Evolutionary conservation across 2,888 invertebrate species (phyloP).

Genomic region (Tipula unca): DNA sequence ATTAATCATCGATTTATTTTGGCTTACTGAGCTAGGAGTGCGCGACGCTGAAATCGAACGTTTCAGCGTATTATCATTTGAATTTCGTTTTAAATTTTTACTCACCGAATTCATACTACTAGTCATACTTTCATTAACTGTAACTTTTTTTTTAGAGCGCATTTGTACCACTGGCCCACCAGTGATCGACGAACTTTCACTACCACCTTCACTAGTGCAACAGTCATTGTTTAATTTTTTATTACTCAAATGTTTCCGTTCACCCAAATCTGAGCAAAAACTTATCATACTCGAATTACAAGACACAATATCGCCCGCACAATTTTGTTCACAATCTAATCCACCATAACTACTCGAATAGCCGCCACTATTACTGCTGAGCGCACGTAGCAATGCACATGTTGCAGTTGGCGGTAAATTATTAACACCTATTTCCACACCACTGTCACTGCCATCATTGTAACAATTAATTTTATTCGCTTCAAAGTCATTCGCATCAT

Average conservation of each 20-base stretch:
- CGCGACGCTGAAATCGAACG: slow-evolving; percentile 40
- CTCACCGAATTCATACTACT: background rate
- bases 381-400: slow-evolving; percentile 45
- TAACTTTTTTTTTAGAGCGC: slow-evolving; percentile 49
- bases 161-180: slow-evolving; percentile 35
- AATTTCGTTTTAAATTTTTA: background rate
- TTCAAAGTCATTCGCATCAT: background rate
- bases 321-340: slow-evolving; percentile 42
- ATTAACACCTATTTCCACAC: slow-evolving; percentile 55
- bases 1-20: slow-evolving; percentile 45
- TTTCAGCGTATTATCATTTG: background rate
- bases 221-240: slow-evolving; percentile 34
- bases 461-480: slow-evolving; percentile 24
- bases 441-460: slow-evolving; percentile 71
- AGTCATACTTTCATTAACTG: slow-evolving; percentile 44
- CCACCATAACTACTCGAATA: slow-evolving; percentile 58
- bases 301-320: slow-evolving; percentile 49
- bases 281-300: slow-evolving; percentile 72
- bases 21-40: slow-evolving; percentile 46
- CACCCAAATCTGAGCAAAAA: slow-evolving; percentile 54
- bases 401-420: slow-evolving; percentile 31
- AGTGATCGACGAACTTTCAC: slow-evolving; percentile 68
- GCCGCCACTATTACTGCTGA: slow-evolving; percentile 53
- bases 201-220: slow-evolving; percentile 59
- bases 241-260: slow-evolving; percentile 37